A percentile compares a stretch with the other conserved stretches of the same genome.
These are phyloP conservation scores for Ephydatia muelleri DNA, from an alignment of 37 sponge, comb jelly and placozoan genomes.

Conservation along the genomic window DNA sequence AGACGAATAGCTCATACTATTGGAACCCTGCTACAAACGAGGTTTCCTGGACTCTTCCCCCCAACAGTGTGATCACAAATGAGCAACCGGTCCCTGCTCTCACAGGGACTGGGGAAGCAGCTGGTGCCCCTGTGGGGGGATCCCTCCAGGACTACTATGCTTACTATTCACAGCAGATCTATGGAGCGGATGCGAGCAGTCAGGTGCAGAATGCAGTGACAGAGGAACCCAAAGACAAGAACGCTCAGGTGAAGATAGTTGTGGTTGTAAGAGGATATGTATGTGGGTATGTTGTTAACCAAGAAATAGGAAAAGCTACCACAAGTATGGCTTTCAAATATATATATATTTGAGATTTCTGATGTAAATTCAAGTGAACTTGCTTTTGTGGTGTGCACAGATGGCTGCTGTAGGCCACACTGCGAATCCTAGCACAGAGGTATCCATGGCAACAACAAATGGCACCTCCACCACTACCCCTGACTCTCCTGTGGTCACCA, in stretches of 20 bases:
- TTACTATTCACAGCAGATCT: slow-evolving; percentile 8
- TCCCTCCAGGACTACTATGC: slow-evolving; percentile 20
- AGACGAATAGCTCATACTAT: slow-evolving; percentile 58
- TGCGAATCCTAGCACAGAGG: not conserved
- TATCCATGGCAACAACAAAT: not conserved
- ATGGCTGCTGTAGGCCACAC: too few species aligned
- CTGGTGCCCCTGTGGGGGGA: not conserved
- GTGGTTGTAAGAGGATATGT: too few species aligned
- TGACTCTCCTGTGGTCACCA: not conserved
- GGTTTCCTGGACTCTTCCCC: slow-evolving; percentile 56
- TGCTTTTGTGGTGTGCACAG: too few species aligned
- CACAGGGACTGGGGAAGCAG: not conserved
- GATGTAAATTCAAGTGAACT: too few species aligned
- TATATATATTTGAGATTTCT: too few species aligned
- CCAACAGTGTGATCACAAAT: slow-evolving; percentile 27
- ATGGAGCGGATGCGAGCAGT: not conserved
- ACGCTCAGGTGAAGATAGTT: not conserved
- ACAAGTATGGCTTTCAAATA: too few species aligned
- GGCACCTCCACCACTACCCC: not conserved
- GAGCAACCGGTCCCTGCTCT: not conserved
- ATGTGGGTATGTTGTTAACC: not conserved
- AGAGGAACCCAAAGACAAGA: not conserved
- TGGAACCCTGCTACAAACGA: slow-evolving; percentile 60
- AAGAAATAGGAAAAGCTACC: too few species aligned
- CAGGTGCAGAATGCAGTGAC: not conserved